Conservation (phyloP, 2,113 vertebrate species). For the Nicator chloris region DNA sequence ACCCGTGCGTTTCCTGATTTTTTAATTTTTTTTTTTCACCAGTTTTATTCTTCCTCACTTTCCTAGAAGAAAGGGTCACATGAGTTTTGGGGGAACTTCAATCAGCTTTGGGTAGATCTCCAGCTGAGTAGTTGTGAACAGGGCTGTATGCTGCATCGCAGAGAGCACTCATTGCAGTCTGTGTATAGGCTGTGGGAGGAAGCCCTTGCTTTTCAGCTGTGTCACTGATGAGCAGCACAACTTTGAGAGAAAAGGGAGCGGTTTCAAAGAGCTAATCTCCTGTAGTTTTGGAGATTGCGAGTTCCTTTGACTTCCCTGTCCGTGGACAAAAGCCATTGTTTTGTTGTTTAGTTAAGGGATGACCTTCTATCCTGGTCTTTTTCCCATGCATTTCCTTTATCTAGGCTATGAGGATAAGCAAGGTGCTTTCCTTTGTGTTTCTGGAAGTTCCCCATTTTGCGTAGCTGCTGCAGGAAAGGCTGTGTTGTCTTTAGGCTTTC, state of each 20-base stretch:
- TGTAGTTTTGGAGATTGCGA: not conserved
- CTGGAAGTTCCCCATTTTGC: not conserved
- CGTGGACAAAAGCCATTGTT: not conserved
- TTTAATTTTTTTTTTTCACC: not conserved
- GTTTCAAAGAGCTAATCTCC: not conserved
- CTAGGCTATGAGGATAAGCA: not conserved
- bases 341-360: not conserved
- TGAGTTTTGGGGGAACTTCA: not conserved
- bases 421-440: not conserved
- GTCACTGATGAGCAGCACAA: not conserved
- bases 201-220: not conserved
- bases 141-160: rapidly evolving
- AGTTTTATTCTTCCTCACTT: not conserved
- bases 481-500: not conserved
- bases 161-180: not conserved
- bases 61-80: not conserved
- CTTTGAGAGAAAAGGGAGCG: not conserved
- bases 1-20: not conserved
- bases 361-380: not conserved
- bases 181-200: not conserved
- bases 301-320: not conserved
- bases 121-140: not conserved
- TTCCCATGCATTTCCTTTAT: not conserved
- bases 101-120: not conserved
- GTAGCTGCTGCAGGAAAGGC: rapidly evolving